Conservation (phyloP, 2,797 vertebrate genomes). For the Microtus agrestis region DNA sequence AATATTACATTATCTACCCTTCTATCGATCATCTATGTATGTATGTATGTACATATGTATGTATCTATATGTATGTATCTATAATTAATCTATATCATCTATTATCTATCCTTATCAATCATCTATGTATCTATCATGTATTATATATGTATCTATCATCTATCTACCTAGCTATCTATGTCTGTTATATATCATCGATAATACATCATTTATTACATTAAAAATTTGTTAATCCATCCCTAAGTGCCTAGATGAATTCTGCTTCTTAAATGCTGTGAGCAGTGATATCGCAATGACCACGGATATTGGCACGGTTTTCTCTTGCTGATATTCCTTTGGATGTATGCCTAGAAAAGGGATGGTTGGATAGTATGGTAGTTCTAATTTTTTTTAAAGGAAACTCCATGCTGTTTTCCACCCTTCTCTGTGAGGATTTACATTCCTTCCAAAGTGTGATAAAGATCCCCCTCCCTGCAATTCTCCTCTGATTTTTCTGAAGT, state of each 20-base stretch:
- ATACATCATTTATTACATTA: not conserved
- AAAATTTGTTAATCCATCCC: not conserved
- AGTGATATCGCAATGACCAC: not conserved
- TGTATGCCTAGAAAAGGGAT: not conserved
- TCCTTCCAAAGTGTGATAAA: not conserved
- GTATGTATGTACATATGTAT: not conserved
- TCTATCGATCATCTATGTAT: not conserved
- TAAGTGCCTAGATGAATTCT: not conserved
- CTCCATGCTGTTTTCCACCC: not conserved
- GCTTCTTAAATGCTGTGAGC: not conserved
- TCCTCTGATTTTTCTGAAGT: not conserved
- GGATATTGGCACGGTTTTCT: not conserved
- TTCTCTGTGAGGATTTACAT: not conserved
- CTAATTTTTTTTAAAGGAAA: not conserved
- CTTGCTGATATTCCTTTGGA: not conserved
- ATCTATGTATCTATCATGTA: not conserved
- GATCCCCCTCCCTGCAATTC: not conserved
- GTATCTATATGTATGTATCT: not conserved
- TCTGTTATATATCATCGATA: not conserved
- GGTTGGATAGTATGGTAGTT: no score
- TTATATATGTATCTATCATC: not conserved
- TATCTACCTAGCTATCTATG: not conserved
- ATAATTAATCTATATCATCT: not conserved
- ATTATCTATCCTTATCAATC: not conserved
- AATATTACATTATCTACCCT: not conserved